Conservation (phyloP, 2,113 vertebrate species). For the Anhinga rufa region DNA sequence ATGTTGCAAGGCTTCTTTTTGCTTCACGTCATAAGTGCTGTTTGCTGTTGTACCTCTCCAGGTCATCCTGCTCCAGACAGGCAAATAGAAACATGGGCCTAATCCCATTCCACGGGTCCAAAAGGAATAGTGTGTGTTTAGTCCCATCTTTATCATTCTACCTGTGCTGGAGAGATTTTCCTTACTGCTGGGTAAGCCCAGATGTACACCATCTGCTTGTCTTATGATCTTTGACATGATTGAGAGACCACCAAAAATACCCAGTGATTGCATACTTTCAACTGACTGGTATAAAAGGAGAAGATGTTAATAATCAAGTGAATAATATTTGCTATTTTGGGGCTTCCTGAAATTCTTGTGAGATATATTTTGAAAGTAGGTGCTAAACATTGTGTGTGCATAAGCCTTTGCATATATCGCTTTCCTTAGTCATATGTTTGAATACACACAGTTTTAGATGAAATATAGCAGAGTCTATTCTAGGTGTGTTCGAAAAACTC, state of each 20-base stretch:
- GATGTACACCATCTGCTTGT: constrained; percentile 69
- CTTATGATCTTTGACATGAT: constrained; percentile 68
- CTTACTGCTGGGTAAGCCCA: constrained; percentile 65
- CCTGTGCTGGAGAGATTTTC: constrained; percentile 51
- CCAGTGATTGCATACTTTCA: constrained; percentile 54
- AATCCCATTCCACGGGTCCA: background rate
- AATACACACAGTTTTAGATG: constrained; percentile 50
- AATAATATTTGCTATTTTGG: constrained; percentile 50
- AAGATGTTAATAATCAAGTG: constrained; percentile 66
- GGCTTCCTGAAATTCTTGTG: constrained; percentile 45
- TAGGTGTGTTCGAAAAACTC: constrained; percentile 57
- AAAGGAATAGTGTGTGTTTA: constrained; percentile 12
- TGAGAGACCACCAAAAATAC: constrained; percentile 68
- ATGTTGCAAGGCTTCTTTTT: constrained; percentile 18
- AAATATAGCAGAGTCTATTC: constrained; percentile 52
- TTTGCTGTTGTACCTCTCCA: background rate
- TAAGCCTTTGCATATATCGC: constrained; percentile 38
- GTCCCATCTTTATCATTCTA: constrained; percentile 35
- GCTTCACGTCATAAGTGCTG: background rate
- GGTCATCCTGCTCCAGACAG: constrained; percentile 13
- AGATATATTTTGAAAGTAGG: constrained; percentile 46
- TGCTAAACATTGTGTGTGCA: constrained; percentile 26
- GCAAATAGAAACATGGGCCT: constrained; percentile 3
- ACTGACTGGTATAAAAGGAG: constrained; percentile 54
- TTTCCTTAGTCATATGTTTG: constrained; percentile 58